Evolutionary conservation across 2,797 vertebrate species (phyloP).

Genomic region (Malacoctenus gilli): DNA sequence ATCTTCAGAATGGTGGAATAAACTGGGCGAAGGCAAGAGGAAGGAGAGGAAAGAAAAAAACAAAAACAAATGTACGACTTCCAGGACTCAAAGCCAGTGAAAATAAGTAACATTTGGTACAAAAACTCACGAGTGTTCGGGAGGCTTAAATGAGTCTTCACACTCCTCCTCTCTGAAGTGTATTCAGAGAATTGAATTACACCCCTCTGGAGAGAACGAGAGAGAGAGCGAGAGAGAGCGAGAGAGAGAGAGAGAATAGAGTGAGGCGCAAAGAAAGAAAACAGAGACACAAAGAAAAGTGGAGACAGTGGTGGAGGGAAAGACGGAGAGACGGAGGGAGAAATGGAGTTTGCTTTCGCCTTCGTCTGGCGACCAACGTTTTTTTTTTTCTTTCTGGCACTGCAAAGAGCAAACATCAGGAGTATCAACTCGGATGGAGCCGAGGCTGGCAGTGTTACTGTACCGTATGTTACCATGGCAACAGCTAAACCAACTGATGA

Average conservation of each 20-base stretch:
- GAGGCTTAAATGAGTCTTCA: constrained; percentile 74
- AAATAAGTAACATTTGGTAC: constrained; percentile 74
- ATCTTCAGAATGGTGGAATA: constrained; percentile 61
- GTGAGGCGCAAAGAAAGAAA: background rate
- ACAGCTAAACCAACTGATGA: constrained; percentile 72
- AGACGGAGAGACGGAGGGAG: constrained; percentile 35
- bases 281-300: background rate
- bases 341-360: constrained; percentile 53
- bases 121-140: constrained; percentile 68
- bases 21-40: constrained; percentile 51
- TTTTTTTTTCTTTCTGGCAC: constrained; percentile 65
- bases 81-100: constrained; percentile 61
- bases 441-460: constrained; percentile 61
- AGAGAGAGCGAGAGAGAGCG: constrained; percentile 13
- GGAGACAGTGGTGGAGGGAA: no score
- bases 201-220: constrained; percentile 57
- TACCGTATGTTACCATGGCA: constrained; percentile 73
- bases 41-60: no score
- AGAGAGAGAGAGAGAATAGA: constrained; percentile 10
- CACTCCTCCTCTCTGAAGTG: constrained; percentile 69
- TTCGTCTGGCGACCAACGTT: constrained; percentile 52
- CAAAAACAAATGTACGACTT: constrained; percentile 38
- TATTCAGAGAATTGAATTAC: constrained; percentile 77
- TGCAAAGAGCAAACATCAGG: constrained; percentile 67
- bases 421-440: constrained; percentile 64